phyloP scores from a whole-genome alignment of 2,888 invertebrate species.

The Macrosoma leucophasiata region DNA sequence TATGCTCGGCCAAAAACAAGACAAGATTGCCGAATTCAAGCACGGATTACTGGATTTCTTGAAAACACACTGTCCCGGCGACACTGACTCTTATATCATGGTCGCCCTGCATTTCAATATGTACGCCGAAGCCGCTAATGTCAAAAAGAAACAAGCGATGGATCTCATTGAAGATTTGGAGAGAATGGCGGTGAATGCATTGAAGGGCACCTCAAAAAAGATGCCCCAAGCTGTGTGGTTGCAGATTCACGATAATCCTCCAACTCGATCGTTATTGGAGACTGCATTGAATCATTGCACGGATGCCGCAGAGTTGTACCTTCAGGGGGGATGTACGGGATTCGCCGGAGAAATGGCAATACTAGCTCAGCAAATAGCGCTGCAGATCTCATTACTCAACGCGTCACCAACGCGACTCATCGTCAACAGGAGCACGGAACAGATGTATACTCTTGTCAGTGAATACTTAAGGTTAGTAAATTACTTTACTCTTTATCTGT shows the following conservation, averaged over 20 bases:
- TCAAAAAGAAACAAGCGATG: slow-evolving; percentile 84
- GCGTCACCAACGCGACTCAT: slow-evolving; percentile 62
- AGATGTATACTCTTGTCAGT: slow-evolving; percentile 57
- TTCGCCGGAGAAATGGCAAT: slow-evolving; percentile 72
- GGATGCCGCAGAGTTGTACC: slow-evolving; percentile 81
- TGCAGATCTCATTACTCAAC: slow-evolving; percentile 78
- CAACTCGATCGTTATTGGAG: slow-evolving; percentile 68
- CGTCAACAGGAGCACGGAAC: slow-evolving; percentile 55
- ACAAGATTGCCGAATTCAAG: slow-evolving; percentile 68
- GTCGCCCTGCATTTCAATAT: slow-evolving; percentile 91
- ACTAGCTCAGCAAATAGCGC: slow-evolving; percentile 78
- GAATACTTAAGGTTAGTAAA: slow-evolving; percentile 65
- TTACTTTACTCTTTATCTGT: too few species aligned
- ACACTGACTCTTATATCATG: slow-evolving; percentile 86
- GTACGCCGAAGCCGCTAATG: slow-evolving; percentile 88
- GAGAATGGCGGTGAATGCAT: slow-evolving; percentile 58
- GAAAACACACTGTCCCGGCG: slow-evolving; percentile 83
- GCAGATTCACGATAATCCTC: slow-evolving; percentile 68
- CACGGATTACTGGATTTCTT: slow-evolving; percentile 80
- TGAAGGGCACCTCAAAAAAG: slow-evolving; percentile 46
- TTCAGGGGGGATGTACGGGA: slow-evolving; percentile 76
- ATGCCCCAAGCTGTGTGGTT: slow-evolving; percentile 54
- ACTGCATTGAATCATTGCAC: slow-evolving; percentile 78
- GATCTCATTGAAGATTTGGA: slow-evolving; percentile 66
- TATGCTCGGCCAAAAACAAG: slow-evolving; percentile 67